A percentile compares a stretch with the other conserved stretches of the same genome.
Conservation (phyloP, 2,888 invertebrate species). For the Dexiosoma caninum region DNA sequence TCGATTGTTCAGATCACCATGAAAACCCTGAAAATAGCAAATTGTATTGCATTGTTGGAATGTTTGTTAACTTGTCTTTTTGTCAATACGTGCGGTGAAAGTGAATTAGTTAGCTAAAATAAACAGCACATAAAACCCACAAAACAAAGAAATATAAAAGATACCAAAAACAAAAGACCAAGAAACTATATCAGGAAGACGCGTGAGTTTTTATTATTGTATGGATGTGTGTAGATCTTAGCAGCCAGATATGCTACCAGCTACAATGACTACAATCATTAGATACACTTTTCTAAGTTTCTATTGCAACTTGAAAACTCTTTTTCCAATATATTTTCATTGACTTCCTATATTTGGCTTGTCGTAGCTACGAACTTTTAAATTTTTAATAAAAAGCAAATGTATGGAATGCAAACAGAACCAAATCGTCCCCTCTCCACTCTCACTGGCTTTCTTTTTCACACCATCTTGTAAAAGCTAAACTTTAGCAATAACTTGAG, state of each 20-base stretch:
- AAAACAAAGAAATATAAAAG: not conserved
- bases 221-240: slow-evolving; percentile 1
- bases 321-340: slow-evolving; percentile 42
- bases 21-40: slow-evolving; percentile 3
- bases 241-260: not conserved
- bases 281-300: slow-evolving; percentile 27
- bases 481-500: slow-evolving; percentile 22
- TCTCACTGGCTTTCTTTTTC: no score
- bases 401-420: not conserved
- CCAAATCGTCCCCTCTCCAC: not conserved
- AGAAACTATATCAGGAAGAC: not conserved
- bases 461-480: not conserved
- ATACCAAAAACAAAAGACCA: not conserved
- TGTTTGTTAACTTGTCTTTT: slow-evolving; percentile 44
- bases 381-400: slow-evolving; percentile 13
- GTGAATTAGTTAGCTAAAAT: slow-evolving; percentile 63
- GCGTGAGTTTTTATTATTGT: no score
- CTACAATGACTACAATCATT: slow-evolving; percentile 31
- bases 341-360: not conserved
- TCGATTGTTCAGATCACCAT: not conserved
- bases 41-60: not conserved
- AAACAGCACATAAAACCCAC: slow-evolving; percentile 29
- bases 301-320: slow-evolving; percentile 4
- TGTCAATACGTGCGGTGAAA: slow-evolving; percentile 65
- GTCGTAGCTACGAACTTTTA: not conserved